Evolutionary conservation across 2,113 vertebrate species (phyloP), one percentile per base, ranked within the genome.

Genomic region (Oophaga pumilio): DNA sequence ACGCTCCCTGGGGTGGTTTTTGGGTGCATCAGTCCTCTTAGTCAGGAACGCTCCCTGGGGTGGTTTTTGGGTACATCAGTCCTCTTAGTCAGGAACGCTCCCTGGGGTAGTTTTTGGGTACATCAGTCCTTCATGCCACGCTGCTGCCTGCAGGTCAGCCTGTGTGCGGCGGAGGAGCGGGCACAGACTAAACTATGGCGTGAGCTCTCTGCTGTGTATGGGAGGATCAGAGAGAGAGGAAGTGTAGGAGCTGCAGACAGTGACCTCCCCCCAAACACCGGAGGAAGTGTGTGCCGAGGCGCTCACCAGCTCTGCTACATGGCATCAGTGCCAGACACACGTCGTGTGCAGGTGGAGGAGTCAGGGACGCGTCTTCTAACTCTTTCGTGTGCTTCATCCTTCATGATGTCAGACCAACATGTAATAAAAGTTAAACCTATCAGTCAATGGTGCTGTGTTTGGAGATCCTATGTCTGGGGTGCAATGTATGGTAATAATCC

Each of bases 201-300:
- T 3, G 57, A 56, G 49, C 18, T 79, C 50, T 86, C 22, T 76
- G 50, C 15, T 85, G 20, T 85, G 26, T 85, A 62, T 5, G 1
- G 18, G 59, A 62, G 18, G 22, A 64, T 64, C 18, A 77, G 74
- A 22, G 12, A 86, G 76, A 64, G 84, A 87, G 85, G 85, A 87
- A 80, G 81, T n/a, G 64, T 73, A 81, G 20, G 6, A 56, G 12
- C 53, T 1, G 18, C 59, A 62, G 59, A 18, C 17, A 20, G 71
- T 20, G 7, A 12, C 59, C 28, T 33, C 28, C 56, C 56, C 43
- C 49, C 66, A 64, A 62, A 26, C 28, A 49, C 56, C 62, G 57
- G 49, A 86, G 76, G 76, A 86, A 68, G 62, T 80, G 85, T 69
- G 24, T 26, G 33, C 68, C 18, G 3, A 79, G 60, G 52, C n/a